phyloP scores from a whole-genome alignment of 2,113 vertebrate genomes.

The Nematolebias whitei region DNA sequence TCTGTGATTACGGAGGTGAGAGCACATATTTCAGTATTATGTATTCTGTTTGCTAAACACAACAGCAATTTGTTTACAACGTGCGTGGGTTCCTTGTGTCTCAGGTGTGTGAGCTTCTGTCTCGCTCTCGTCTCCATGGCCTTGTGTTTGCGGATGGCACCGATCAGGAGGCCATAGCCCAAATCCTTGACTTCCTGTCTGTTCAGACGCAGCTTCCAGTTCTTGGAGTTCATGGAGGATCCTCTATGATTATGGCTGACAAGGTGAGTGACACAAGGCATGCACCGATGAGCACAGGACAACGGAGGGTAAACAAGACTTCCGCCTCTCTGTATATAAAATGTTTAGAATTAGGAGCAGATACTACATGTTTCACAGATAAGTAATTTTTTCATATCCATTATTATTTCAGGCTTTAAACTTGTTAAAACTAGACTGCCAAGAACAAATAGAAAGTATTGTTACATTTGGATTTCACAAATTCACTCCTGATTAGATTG shows the following conservation, averaged over 20 bases:
- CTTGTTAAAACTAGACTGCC: neutral
- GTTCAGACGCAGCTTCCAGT: conserved; percentile 95
- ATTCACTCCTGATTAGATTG: conserved; percentile 7
- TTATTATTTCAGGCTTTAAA: neutral
- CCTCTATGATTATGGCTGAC: conserved; percentile 98
- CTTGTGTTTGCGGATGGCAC: conserved; percentile 96
- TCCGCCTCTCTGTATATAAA: neutral
- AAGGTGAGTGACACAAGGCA: conserved; percentile 86
- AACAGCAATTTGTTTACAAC: neutral
- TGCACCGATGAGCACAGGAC: neutral
- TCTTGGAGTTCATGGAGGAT: conserved; percentile 94
- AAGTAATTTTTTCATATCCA: no score
- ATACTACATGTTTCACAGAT: no score
- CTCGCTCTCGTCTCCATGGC: conserved; percentile 93
- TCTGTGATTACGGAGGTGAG: conserved; percentile 76
- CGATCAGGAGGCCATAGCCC: conserved; percentile 95
- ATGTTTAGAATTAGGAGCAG: conserved; percentile 12
- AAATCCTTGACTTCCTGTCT: conserved; percentile 99
- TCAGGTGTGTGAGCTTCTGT: conserved; percentile 93
- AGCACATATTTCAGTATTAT: neutral
- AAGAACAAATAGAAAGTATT: neutral
- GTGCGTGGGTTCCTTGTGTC: conserved; percentile 45
- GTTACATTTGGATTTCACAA: conserved; percentile 8
- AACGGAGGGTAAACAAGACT: neutral
- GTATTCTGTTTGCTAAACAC: neutral